Base-by-base conservation (phyloP, 2,113 vertebrate species). In the Forbesichthys agassizii region DNA sequence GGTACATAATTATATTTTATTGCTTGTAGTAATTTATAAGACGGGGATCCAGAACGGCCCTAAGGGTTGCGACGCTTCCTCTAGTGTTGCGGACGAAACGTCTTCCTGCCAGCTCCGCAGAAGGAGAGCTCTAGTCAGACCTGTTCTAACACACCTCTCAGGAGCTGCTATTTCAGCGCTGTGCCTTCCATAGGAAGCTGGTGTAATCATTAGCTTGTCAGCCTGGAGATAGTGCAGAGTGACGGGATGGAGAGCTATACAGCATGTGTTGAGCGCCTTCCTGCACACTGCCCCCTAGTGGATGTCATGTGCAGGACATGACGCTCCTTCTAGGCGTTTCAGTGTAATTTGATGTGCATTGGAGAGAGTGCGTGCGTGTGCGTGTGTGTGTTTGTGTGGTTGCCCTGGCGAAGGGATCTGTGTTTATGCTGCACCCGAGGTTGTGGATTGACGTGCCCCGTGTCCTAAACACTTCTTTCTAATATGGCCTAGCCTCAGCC, bases 161-260 rank as follows among this genome's bases (percentile, higher is more conserved):
- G 88, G 88, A 92, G 91, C 93, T 93, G 86, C 93, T 84, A 77
- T 92, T 93, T 92, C 90, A 89, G 89, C 77, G 74, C 78, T 78
- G 90, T 91, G 91, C 88, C 49, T 91, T 93, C 91, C 87, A 65
- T 88, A 88, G 90, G 89, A 93, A 95, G 85, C 91, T 94, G 94
- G 89, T 93, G 93, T 94, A 95, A 92, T 90, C 90, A 85, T 96
- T 95, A 94, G 92, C 90, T 91, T 93, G 89, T 94, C 89, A 88
- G 84, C 83, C 90, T 87, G 93, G 90, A 93, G 86, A 84, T 20
- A 20, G 27, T 86, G 86, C 86, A 84, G 89, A 92, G 80, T 93
- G 92, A 90, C 83, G 87, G 80, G 78, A 76, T 70, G 91, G 88
- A 92, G 92, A 89, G 69, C 88, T 86, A 90, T 88, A 82, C 81